phyloP scores from a whole-genome alignment of 2,888 invertebrate species.

The Noctua janthe region DNA sequence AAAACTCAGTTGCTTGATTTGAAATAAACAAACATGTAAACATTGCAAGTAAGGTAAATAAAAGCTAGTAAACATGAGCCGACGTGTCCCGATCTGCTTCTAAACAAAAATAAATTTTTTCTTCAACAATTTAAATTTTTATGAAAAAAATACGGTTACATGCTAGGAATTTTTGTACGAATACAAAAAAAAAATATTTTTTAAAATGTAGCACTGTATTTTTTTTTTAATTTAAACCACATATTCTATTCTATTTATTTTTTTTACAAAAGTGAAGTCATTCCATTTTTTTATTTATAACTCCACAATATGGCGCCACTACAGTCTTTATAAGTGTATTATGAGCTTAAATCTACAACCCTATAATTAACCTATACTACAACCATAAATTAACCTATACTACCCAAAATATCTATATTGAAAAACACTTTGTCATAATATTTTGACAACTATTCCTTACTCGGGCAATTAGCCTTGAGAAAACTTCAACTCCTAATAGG shows the following conservation, averaged over 20 bases:
- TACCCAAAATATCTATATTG: background rate
- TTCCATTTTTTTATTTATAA: too few species aligned
- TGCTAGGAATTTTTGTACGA: too few species aligned
- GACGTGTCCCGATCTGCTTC: background rate
- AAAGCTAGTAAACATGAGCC: background rate
- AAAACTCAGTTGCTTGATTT: background rate
- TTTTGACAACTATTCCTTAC: conserved; percentile 7
- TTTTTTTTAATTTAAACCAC: too few species aligned
- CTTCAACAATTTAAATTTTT: too few species aligned
- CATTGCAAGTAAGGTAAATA: background rate
- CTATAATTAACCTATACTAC: background rate
- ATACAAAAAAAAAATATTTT: too few species aligned
- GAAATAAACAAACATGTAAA: background rate
- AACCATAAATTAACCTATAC: background rate
- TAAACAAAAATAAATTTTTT: too few species aligned
- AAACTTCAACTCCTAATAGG: conserved; percentile 32
- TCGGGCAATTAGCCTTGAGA: conserved; percentile 34
- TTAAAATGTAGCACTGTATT: too few species aligned
- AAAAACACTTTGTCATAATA: conserved; percentile 2
- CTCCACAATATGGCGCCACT: too few species aligned
- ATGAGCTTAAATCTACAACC: background rate
- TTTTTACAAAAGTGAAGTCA: too few species aligned
- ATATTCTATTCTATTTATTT: too few species aligned
- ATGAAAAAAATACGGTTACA: too few species aligned
- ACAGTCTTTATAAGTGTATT: background rate